phyloP scores from a whole-genome alignment of 1,140 invertebrate genomes.

The Drosophila pectinifera region DNA sequence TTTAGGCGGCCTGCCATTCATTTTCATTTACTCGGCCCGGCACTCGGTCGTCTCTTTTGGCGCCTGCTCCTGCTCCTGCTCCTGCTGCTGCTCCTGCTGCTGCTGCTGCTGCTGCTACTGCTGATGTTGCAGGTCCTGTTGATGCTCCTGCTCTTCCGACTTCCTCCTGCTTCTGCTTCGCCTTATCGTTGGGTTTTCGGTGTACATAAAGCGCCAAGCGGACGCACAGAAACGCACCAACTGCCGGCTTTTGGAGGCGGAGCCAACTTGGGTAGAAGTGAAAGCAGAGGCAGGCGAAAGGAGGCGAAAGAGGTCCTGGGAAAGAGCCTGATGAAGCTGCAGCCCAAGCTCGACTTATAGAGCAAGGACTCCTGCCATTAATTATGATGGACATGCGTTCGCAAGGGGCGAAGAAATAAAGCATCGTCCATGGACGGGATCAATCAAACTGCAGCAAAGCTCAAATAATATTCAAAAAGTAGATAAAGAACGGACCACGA shows the following conservation, averaged over 20 bases:
- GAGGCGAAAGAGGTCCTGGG: background rate
- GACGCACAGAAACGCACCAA: conserved; percentile 68
- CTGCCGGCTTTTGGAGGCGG: conserved; percentile 68
- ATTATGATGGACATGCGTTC: conserved; percentile 68
- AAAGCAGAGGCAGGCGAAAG: background rate
- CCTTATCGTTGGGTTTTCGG: conserved; percentile 76
- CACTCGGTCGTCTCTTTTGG: conserved; percentile 56
- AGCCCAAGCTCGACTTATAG: conserved; percentile 45
- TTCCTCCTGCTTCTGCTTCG: conserved; percentile 41
- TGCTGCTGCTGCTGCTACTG: conserved; percentile 23
- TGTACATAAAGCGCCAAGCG: conserved; percentile 67
- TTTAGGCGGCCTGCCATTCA: conserved; percentile 76
- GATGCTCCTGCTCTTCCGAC: conserved; percentile 16
- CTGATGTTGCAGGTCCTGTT: conserved; percentile 7
- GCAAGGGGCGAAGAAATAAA: conserved; percentile 2
- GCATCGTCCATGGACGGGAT: conserved; percentile 35
- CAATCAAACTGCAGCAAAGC: conserved; percentile 65
- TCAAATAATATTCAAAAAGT: conserved; percentile 63
- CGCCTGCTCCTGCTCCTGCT: conserved; percentile 9
- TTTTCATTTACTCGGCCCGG: conserved; percentile 74
- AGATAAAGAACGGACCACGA: conserved; percentile 16
- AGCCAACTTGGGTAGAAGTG: conserved; percentile 51
- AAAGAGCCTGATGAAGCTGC: conserved; percentile 5
- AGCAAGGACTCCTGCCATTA: conserved; percentile 66
- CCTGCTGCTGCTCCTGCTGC: conserved; percentile 25